These are phyloP conservation scores for Symphodus melops DNA, from an alignment of 2,113 vertebrate species.

Conservation along the genomic window DNA sequence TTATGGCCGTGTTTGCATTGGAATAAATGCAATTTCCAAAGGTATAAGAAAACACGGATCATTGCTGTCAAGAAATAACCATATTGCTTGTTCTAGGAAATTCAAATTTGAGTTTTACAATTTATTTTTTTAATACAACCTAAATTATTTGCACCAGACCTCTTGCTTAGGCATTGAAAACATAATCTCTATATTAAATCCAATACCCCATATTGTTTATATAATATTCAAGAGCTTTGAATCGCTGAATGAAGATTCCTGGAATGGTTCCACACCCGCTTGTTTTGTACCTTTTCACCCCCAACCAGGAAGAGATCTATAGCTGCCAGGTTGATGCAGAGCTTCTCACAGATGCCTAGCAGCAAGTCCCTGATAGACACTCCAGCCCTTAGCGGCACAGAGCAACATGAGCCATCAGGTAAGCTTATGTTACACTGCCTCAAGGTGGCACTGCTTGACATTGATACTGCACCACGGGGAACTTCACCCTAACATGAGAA, in stretches of 20 bases:
- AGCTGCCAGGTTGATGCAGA: conserved; percentile 93
- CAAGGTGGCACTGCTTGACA: conserved; percentile 73
- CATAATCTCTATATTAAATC: no score
- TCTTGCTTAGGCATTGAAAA: no score
- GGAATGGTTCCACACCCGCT: no score
- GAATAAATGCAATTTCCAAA: no score
- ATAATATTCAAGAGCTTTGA: background rate
- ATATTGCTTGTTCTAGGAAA: no score
- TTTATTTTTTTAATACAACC: no score
- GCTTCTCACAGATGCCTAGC: conserved; percentile 92
- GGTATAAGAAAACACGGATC: no score
- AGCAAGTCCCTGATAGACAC: conserved; percentile 93
- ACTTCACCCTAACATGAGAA: conserved; percentile 81
- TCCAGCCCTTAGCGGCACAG: conserved; percentile 87
- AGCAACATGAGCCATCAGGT: conserved; percentile 90
- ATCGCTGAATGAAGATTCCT: background rate
- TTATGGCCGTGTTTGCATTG: no score
- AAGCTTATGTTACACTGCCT: conserved; percentile 92
- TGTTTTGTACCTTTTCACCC: conserved; percentile 91
- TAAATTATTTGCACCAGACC: no score
- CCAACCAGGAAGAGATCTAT: conserved; percentile 96
- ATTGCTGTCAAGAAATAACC: no score
- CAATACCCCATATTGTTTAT: no score
- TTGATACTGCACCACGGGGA: conserved; percentile 79
- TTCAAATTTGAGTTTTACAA: no score